These are phyloP conservation scores for Clusia tigrina DNA, from an alignment of 2,888 invertebrate species.

Conservation along the genomic window DNA sequence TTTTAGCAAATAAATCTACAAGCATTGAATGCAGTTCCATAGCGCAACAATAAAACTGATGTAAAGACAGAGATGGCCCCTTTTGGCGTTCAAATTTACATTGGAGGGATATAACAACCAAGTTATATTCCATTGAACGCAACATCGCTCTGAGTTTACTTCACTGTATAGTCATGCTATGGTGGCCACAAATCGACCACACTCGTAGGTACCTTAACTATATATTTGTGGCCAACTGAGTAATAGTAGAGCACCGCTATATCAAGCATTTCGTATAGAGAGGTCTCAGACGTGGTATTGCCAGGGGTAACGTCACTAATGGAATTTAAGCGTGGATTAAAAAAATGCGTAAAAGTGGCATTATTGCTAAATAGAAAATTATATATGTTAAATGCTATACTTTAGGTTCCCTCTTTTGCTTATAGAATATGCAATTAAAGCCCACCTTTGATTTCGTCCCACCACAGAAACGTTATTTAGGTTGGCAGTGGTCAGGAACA, in stretches of 20 bases:
- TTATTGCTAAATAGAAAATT: conserved; percentile 5
- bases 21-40: background rate
- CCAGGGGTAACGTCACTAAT: conserved; percentile 46
- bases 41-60: no score
- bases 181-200: no score
- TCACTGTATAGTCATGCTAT: no score
- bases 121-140: background rate
- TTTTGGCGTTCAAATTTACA: no score
- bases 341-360: conserved; percentile 48
- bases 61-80: no score
- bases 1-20: background rate
- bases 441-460: conserved; percentile 54
- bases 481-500: conserved; percentile 56
- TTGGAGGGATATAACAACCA: background rate
- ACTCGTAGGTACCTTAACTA: conserved; percentile 63
- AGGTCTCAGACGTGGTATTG: conserved; percentile 46
- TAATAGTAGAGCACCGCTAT: conserved; percentile 61
- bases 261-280: conserved; percentile 60
- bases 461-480: conserved; percentile 55
- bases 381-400: background rate
- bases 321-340: conserved; percentile 42
- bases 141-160: no score
- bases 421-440: background rate
- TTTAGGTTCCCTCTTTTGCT: background rate
- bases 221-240: conserved; percentile 63